Evolutionary conservation across 1,140 invertebrate genomes (phyloP), one percentile per base, ranked within the genome.

Genomic region (Hydropsyche tenuis): DNA sequence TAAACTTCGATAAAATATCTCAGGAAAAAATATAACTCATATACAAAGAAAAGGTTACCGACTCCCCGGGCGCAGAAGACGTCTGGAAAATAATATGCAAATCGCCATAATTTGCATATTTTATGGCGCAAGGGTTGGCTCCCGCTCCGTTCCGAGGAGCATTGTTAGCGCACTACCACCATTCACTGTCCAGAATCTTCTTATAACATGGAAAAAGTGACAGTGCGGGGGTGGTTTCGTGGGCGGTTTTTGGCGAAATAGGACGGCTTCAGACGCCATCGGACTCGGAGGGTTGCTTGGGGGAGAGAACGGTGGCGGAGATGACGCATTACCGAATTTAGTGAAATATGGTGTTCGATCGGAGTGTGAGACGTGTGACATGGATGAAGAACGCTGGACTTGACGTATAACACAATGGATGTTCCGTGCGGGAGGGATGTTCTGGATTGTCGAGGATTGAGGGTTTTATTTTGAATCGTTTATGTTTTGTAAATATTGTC

Each of bases 51-150:
- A 72, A 72, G 51, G 30, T 63, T 48, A 23, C 42, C 43, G 22
- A 45, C 56, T 51, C 16, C 64, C 53, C 42, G n/a, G n/a, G n/a
- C n/a, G 16, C 12, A 62, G 42, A 72, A 72, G 53, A 72, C 18
- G 69, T 62, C 60, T 72, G 42, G 30, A 70, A 70, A 66, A 73
- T 68, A 76, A 70, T 73, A 77, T 77, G 75, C 70, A 77, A 77
- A 77, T 77, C 69, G 69, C 18, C 65, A 64, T 77, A 69, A 77
- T 77, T 74, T 77, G 72, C 75, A 77, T 77, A 73, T 77, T 77
- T 77, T 77, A 77, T 77, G 75, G 64, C 63, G 73, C 53, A 74
- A 74, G 75, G 73, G 73, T 77, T 74, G 75, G 66, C 62, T 75
- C 64, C 74, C 18, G 53, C 53, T 51, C n/a, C 25, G 73, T 20